Evolutionary conservation across 2,797 vertebrate species (phyloP), one percentile per base, ranked within the genome.

Genomic region (Etheostoma nigrum): DNA sequence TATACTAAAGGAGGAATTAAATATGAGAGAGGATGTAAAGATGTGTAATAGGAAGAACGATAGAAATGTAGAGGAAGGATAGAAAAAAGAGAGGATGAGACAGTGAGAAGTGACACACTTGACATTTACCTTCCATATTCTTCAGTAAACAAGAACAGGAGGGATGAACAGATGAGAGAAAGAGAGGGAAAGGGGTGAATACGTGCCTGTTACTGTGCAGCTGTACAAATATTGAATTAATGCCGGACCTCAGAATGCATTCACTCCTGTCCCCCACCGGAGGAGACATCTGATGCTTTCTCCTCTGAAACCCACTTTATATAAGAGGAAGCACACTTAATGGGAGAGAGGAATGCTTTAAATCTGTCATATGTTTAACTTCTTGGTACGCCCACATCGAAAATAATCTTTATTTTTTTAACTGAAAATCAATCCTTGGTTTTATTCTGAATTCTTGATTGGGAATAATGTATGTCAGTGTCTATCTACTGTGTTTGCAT

Each of bases 111-210:
- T 54, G 58, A 72, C 60, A 73, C 58, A 27, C 74, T 70, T 89
- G 90, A 94, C 91, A 93, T 92, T 93, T 92, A 91, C 87, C 79
- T 92, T 91, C 82, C 73, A 89, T 91, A 91, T 86, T 82, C 90
- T 84, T 92, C 84, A 74, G 88, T 91, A 90, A 91, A 93, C 86
- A 92, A 67, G 80, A 81, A 75, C 30, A 74, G 45, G 49, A 65
- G 54, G 66, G 64, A 82, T 76, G 67, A 72, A 72, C 45, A 68
- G 66, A 23, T 65, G 66, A 73, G 74, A 61, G 59, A 59, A 61
- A 51, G 47, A 63, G 8, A 47, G 44, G 59, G 76, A 78, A 49
- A 67, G 62, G 83, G 66, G 47, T 70, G 81, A 75, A 79, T 67
- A 63, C 70, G 61, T 74, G 72, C 83, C 70, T 68, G 76, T 83